Percentiles rank a stretch among this genome's conserved stretches.
phyloP scores from a whole-genome alignment of 30 jellyfish, hydroid and myxozoan genomes.

The Pelagia noctiluca region DNA sequence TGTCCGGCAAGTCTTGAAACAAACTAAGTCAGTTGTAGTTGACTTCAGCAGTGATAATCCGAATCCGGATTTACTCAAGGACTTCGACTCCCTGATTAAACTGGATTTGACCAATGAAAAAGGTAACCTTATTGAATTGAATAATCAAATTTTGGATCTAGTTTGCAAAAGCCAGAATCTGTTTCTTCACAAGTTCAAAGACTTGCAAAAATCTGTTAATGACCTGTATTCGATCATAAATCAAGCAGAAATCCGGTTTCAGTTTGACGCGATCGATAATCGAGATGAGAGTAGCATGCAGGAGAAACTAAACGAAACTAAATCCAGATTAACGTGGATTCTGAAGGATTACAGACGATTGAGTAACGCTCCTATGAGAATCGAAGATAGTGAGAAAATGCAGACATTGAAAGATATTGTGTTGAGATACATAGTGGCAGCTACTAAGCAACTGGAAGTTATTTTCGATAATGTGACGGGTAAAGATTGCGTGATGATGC shows the following conservation, averaged over 20 bases:
- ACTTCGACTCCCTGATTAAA: constrained; percentile 29
- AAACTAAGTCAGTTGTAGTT: not conserved
- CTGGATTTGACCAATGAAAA: constrained; percentile 31
- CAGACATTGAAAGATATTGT: constrained; percentile 52
- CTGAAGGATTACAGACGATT: constrained; percentile 50
- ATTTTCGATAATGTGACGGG: constrained; percentile 66
- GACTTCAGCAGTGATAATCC: constrained; percentile 21
- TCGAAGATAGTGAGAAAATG: constrained; percentile 12
- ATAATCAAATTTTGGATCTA: constrained; percentile 24
- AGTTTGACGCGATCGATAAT: constrained; percentile 9
- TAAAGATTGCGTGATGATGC: constrained; percentile 73
- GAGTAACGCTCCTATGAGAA: constrained; percentile 46
- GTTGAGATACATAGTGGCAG: constrained; percentile 61
- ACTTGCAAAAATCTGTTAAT: constrained; percentile 8
- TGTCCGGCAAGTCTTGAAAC: constrained; percentile 39
- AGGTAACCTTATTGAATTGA: constrained; percentile 1
- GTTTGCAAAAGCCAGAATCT: constrained; percentile 19
- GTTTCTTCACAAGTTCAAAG: constrained; percentile 38
- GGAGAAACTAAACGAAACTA: constrained; percentile 21
- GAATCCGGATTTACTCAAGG: constrained; percentile 6
- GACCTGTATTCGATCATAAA: constrained; percentile 26
- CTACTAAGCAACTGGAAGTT: constrained; percentile 70
- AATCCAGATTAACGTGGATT: constrained; percentile 55
- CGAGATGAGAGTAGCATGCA: not conserved
- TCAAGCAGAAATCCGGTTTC: constrained; percentile 56